Evolutionary conservation across 1,140 invertebrate genomes (phyloP).

Genomic region (Cydia fagiglandana): DNA sequence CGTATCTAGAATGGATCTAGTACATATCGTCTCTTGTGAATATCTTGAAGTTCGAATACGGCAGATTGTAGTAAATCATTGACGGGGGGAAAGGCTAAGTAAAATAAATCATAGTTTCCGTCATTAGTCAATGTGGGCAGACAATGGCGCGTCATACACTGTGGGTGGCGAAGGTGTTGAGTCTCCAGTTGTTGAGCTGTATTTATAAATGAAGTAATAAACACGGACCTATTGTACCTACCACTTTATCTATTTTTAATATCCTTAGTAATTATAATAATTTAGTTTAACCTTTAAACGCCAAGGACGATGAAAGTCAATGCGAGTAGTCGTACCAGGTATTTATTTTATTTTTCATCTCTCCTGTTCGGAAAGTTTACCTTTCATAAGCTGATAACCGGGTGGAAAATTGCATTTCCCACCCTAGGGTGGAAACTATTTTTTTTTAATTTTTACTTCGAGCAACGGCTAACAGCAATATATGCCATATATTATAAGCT

Average conservation of each 20-base stretch:
- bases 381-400: no score
- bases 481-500: no score
- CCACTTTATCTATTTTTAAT: conserved; percentile 20
- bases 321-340: background rate
- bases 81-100: conserved; percentile 21
- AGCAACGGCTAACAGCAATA: no score
- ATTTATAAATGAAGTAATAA: conserved; percentile 39
- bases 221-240: conserved; percentile 35
- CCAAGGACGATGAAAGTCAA: background rate
- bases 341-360: background rate
- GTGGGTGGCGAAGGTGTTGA: conserved; percentile 19
- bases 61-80: background rate
- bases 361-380: no score
- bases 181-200: conserved; percentile 7
- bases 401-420: no score
- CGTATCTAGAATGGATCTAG: no score
- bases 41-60: no score
- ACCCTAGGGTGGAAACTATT: no score
- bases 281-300: background rate
- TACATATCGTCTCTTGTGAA: no score
- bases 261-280: no score
- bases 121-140: conserved; percentile 23
- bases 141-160: conserved; percentile 18
- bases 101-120: conserved; percentile 22
- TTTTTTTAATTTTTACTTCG: no score